Evolutionary conservation across 1,140 invertebrate species (phyloP).

Genomic region (Lepeophtheirus salmonis): DNA sequence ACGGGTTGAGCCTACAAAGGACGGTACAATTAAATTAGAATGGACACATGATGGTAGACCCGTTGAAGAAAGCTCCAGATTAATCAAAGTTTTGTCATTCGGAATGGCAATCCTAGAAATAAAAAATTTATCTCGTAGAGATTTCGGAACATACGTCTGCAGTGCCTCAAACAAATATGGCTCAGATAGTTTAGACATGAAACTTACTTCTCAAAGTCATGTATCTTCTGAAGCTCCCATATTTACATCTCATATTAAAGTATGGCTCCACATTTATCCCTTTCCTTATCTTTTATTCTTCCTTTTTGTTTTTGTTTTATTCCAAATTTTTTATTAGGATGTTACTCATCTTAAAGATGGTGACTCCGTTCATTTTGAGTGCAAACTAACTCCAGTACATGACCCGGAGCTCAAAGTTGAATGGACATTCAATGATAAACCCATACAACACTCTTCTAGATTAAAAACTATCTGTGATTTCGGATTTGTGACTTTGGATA

Average conservation of each 20-base stretch:
- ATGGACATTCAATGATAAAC: conserved; percentile 83
- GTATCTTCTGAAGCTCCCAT: neutral
- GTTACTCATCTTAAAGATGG: conserved; percentile 69
- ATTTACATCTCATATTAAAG: neutral
- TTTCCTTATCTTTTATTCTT: neutral
- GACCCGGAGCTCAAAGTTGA: conserved; percentile 85
- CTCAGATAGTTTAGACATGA: conserved; percentile 24
- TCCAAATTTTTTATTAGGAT: conserved; percentile 33
- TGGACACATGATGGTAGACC: conserved; percentile 88
- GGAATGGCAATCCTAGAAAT: conserved; percentile 88
- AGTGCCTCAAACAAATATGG: conserved; percentile 31
- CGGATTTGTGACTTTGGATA: conserved; percentile 85
- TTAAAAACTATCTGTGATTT: conserved; percentile 90
- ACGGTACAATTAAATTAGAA: conserved; percentile 88
- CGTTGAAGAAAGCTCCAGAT: conserved; percentile 63
- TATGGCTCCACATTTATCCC: neutral
- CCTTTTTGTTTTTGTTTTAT: neutral
- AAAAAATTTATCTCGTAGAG: conserved; percentile 39
- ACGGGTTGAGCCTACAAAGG: conserved; percentile 71
- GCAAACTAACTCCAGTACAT: conserved; percentile 68
- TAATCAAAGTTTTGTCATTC: conserved; percentile 76
- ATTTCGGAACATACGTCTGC: conserved; percentile 34
- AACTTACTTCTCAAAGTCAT: conserved; percentile 22
- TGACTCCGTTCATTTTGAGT: conserved; percentile 78
- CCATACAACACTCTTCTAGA: conserved; percentile 62